Percentiles rank a stretch among this genome's conserved stretches.
phyloP scores from a whole-genome alignment of 2,888 invertebrate genomes.

The Cephus rjabovi region DNA sequence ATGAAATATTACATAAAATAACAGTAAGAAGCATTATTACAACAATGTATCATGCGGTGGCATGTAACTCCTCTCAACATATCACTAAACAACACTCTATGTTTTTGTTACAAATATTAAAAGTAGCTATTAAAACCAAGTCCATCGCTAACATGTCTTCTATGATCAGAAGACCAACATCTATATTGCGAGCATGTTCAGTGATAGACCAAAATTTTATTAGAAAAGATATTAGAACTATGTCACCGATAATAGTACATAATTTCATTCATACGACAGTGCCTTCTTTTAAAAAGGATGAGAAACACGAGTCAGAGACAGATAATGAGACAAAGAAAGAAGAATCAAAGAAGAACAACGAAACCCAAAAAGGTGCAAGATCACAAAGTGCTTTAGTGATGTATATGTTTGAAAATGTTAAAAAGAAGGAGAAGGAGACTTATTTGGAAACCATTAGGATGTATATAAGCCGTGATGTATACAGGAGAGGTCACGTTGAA shows the following conservation, averaged over 20 bases:
- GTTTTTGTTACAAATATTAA: neutral
- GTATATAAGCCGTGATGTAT: slow-evolving; percentile 76
- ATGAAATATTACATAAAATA: neutral
- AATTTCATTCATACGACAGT: slow-evolving; percentile 1
- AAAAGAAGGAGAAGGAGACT: slow-evolving; percentile 74
- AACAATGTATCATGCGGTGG: neutral
- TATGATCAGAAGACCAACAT: neutral
- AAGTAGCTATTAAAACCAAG: neutral
- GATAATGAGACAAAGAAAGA: neutral
- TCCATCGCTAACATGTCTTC: neutral
- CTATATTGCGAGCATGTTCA: neutral
- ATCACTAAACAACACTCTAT: neutral
- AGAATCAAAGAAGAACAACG: slow-evolving; percentile 29
- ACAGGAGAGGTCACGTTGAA: slow-evolving; percentile 89
- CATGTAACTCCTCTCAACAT: neutral
- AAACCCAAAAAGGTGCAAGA: neutral
- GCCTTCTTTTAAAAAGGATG: neutral
- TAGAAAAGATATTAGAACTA: neutral
- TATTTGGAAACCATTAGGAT: slow-evolving; percentile 81
- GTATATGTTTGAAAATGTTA: slow-evolving; percentile 66
- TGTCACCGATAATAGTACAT: neutral
- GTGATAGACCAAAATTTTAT: neutral
- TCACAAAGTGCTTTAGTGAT: neutral
- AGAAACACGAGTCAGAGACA: neutral
- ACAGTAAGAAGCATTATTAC: neutral